Base-by-base conservation (phyloP, 1,140 invertebrate species). In the Leptoteleia sp. region DNA sequence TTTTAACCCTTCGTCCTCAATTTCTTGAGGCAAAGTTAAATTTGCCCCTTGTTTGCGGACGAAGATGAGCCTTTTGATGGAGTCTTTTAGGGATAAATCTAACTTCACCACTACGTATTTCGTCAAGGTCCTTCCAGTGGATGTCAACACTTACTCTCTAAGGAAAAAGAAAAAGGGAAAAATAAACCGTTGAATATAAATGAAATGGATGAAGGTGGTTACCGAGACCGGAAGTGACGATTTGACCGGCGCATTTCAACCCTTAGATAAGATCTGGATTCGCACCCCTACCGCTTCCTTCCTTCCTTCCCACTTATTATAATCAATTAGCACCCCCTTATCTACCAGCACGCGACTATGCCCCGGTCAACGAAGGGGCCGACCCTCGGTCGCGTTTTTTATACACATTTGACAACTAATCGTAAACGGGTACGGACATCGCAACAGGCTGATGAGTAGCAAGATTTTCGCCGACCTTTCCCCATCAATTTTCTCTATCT, bases 371-470 rank as follows among this genome's bases (percentile, higher is more conserved):
- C 50, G 55, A 82, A 83, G 88, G 88, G 86, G 85, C 81, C 81
- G 84, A 88, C 88, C 88, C 88, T 88, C 87, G 37, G 40, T 71
- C 73, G 52, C 76, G 73, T 81, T 80, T 81, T 80, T 88, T 88
- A 82, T 85, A 84, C 83, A 83, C 83, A 81, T 83, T 85, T 80
- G 71, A 78, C 55, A 45, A 40, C 68, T 61, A 81, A 78, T 76
- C 65, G 62, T 57, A 61, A 76, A 72, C 59, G 71, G 62, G 73
- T 57, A 77, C 57, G 76, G 79, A 73, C 65, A 67, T 80, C 59
- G 83, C 88, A 89, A 89, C 88, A 89, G 87, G 88, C 88, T 87
- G 88, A 89, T 89, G 87, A 87, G 85, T 87, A 68, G 84, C 81
- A 79, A 75, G 85, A 87, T 87, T 81, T 70, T 83, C 16, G 25